Evolutionary conservation across 2,113 vertebrate species (phyloP).

Genomic region (Marcusenius ussheri): DNA sequence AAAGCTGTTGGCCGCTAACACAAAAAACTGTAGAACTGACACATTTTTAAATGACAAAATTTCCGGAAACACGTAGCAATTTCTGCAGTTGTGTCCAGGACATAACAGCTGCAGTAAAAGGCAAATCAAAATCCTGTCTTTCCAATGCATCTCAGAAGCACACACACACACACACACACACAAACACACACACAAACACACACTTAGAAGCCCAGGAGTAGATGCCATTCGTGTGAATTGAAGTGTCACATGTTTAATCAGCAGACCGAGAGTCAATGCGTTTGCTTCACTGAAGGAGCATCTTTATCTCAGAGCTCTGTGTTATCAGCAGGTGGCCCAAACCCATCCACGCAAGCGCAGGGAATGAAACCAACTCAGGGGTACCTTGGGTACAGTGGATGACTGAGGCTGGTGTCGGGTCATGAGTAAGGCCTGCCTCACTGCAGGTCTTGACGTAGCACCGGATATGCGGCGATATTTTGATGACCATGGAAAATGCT

Average conservation of each 20-base stretch:
- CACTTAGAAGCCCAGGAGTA: background rate
- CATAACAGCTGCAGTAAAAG: background rate
- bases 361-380: background rate
- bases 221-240: background rate
- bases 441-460: background rate
- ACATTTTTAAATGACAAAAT: background rate
- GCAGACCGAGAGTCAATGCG: background rate
- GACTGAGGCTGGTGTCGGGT: background rate
- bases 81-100: background rate
- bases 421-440: background rate
- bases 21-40: background rate
- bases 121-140: background rate
- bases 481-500: background rate
- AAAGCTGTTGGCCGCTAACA: background rate
- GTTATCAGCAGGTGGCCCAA: background rate
- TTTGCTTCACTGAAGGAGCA: background rate
- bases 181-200: background rate
- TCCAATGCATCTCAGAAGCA: background rate
- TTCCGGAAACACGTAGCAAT: background rate
- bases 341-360: background rate
- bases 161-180: too few species aligned
- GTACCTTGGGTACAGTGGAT: background rate
- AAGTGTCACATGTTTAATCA: background rate
- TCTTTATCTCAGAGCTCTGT: background rate
- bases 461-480: background rate